Evolutionary conservation across 2,888 invertebrate species (phyloP).

Genomic region (Keiferia lycopersicella): DNA sequence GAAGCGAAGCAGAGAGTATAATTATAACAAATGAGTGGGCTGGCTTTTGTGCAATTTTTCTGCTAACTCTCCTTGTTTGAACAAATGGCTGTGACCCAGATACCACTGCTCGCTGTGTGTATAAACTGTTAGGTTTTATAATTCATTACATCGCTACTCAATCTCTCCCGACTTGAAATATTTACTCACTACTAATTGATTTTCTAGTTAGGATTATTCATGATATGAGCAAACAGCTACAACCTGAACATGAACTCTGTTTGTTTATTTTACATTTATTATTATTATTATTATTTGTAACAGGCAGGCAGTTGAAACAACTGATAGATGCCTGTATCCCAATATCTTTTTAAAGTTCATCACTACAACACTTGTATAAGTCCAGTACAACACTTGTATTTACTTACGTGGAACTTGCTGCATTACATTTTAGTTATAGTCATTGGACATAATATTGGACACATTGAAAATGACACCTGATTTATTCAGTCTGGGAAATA

Average conservation of each 20-base stretch:
- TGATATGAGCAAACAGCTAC: not conserved
- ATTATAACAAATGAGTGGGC: not conserved
- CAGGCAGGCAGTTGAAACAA: too few species aligned
- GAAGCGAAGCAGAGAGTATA: not conserved
- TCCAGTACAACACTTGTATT: too few species aligned
- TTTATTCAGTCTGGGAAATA: not conserved
- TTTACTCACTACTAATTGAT: not conserved
- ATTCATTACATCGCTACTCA: conserved; percentile 11
- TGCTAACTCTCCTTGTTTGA: conserved; percentile 25
- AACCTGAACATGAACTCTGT: not conserved
- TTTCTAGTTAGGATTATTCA: not conserved
- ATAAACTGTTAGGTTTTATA: conserved; percentile 25
- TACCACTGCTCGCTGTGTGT: conserved; percentile 24
- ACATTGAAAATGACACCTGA: too few species aligned
- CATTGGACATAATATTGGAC: too few species aligned
- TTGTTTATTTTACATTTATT: not conserved
- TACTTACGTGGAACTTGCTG: not conserved
- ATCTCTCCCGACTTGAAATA: not conserved
- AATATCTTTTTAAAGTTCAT: too few species aligned
- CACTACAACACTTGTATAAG: too few species aligned
- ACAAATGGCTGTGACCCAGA: conserved; percentile 27
- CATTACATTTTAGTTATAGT: too few species aligned
- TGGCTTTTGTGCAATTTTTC: not conserved
- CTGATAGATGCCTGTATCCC: too few species aligned
- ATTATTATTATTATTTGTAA: too few species aligned